These are phyloP conservation scores for Gymnothorax javanicus DNA, from an alignment of 2,797 vertebrate species.

Conservation along the genomic window DNA sequence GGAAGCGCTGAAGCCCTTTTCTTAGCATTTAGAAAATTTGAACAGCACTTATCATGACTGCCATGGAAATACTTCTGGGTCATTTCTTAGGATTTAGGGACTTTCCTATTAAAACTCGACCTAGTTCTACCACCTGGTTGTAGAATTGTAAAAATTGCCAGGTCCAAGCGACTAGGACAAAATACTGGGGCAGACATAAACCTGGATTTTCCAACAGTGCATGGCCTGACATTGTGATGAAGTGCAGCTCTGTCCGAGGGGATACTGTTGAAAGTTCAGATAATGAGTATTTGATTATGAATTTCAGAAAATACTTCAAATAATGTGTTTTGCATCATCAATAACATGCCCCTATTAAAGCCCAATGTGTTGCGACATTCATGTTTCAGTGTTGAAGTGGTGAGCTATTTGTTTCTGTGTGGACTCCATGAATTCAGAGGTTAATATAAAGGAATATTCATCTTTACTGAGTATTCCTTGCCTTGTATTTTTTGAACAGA, in stretches of 20 bases:
- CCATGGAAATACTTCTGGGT: too few species aligned
- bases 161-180: too few species aligned
- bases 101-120: too few species aligned
- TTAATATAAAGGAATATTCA: conserved; percentile 40
- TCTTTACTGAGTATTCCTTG: conserved; percentile 30
- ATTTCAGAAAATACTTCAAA: conserved; percentile 47
- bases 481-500: conserved; percentile 36
- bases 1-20: too few species aligned
- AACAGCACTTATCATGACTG: too few species aligned
- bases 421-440: conserved; percentile 41
- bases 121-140: too few species aligned
- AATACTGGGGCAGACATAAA: too few species aligned
- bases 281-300: neutral
- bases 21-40: too few species aligned
- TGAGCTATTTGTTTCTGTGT: conserved; percentile 49
- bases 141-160: too few species aligned
- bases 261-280: neutral
- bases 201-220: neutral
- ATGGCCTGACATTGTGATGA: conserved; percentile 20
- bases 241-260: conserved; percentile 1
- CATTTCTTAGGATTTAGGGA: too few species aligned
- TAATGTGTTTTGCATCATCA: conserved; percentile 33
- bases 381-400: conserved; percentile 60
- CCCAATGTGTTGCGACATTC: conserved; percentile 59
- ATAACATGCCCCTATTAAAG: conserved; percentile 46